Base-by-base conservation (phyloP, 2,797 vertebrate genomes). In the Streptopelia turtur region DNA sequence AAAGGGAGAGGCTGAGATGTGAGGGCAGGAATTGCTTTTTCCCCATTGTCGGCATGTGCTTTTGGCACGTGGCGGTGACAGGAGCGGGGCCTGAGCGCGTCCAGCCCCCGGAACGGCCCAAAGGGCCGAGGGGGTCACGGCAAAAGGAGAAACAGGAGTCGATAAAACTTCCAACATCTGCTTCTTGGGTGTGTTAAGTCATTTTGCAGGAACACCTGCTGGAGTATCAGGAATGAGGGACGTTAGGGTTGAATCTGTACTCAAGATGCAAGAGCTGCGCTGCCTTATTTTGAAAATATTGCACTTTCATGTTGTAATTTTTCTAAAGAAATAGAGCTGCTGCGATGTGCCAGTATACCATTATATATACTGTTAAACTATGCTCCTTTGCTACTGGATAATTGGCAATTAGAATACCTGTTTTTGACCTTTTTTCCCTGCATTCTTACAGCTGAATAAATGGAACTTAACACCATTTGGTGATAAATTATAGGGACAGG, bases 1-100 rank as follows among this genome's bases (percentile, higher is more conserved):
- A 88, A 94, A 86, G 80, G 55, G 69, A 55, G 80, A 75, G 90
- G 80, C 86, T 43, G 91, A 49, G 86, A 11, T 30, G 84, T 9
- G 85, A 81, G 84, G 76, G 60, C 91, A 65, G 79, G 13, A 33
- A 33, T 30, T 49, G 72, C 69, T 61, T 25, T 68, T 74, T 74
- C 24, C 8, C 90, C 57, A 60, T 91, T 91, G 93, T 91, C 1
- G 7, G 79, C 6, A 0, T 47, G 33, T 25, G 89, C 94, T 93
- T 87, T 91, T 75, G 83, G 89, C 93, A 7, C 30, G 31, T 64
- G 63, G 1, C 0, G 0, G 78, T 53, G 92, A 47, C 91, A 69
- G 86, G 31, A 5, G 10, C 64, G 4, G 65, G 37, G 69, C 59
- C 75, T 1, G 53, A 70, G 81, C 33, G 1, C 47, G 64, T 59